Conservation (phyloP, 53 echinoderm and acorn worm genomes). For the Echinometra lucunter region DNA sequence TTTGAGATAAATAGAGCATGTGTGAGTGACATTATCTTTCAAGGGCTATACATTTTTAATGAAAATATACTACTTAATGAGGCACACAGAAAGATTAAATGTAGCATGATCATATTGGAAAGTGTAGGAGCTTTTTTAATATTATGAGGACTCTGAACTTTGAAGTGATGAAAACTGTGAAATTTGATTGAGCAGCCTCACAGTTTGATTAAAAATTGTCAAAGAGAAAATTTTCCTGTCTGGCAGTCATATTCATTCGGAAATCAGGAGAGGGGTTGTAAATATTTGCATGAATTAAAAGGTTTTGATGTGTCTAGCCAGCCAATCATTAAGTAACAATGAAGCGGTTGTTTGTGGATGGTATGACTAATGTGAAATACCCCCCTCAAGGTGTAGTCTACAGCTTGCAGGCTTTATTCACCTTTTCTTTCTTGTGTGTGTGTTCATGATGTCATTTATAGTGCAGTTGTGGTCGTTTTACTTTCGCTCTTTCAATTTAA, state of each 20-base stretch:
- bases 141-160: neutral
- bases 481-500: no score
- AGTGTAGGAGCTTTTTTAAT: neutral
- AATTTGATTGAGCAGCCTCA: neutral
- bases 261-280: neutral
- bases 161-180: conserved; percentile 23
- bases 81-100: neutral
- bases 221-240: conserved; percentile 23
- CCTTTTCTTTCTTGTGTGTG: neutral
- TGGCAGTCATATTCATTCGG: conserved; percentile 6
- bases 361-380: conserved; percentile 27
- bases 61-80: neutral
- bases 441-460: no score
- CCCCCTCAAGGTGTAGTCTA: neutral
- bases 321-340: neutral
- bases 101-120: neutral
- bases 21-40: neutral
- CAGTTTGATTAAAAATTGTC: neutral
- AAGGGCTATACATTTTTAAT: neutral
- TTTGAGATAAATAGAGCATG: neutral
- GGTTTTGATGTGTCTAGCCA: conserved; percentile 20
- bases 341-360: neutral
- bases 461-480: no score
- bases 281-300: conserved; percentile 54
- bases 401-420: neutral